A percentile compares a stretch with the other conserved stretches of the same genome.
phyloP scores from a whole-genome alignment of 2,113 vertebrate species.

The Sitta europaea region DNA sequence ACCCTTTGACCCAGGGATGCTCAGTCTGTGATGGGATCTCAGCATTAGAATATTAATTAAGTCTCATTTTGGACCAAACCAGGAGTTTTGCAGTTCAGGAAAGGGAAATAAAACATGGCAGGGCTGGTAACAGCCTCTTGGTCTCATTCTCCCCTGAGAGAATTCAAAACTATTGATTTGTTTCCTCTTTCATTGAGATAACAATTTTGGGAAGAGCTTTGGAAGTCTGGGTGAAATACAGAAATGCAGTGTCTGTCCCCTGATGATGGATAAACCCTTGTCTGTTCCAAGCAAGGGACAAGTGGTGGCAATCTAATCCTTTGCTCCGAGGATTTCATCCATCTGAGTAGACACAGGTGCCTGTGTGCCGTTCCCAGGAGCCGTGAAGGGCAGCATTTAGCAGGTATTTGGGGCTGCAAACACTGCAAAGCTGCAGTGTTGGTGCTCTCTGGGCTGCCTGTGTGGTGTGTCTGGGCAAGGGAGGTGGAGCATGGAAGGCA shows the following conservation, averaged over 20 bases:
- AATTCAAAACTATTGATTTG: background rate
- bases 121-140: background rate
- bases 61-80: background rate
- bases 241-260: background rate
- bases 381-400: background rate
- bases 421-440: background rate
- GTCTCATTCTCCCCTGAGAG: background rate
- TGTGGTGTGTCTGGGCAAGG: background rate
- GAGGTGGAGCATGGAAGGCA: background rate
- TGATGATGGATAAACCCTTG: background rate
- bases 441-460: background rate
- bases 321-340: background rate
- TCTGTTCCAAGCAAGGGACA: background rate
- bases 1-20: background rate
- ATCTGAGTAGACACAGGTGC: accelerated
- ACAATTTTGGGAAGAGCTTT: background rate
- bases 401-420: background rate
- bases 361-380: background rate
- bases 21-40: background rate
- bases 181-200: background rate
- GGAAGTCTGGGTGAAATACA: background rate
- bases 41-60: background rate
- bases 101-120: background rate
- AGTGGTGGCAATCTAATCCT: background rate
- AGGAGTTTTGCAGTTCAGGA: background rate